phyloP scores from a whole-genome alignment of 64 coral and sea anemone genomes.

The Actinia tenebrosa region DNA sequence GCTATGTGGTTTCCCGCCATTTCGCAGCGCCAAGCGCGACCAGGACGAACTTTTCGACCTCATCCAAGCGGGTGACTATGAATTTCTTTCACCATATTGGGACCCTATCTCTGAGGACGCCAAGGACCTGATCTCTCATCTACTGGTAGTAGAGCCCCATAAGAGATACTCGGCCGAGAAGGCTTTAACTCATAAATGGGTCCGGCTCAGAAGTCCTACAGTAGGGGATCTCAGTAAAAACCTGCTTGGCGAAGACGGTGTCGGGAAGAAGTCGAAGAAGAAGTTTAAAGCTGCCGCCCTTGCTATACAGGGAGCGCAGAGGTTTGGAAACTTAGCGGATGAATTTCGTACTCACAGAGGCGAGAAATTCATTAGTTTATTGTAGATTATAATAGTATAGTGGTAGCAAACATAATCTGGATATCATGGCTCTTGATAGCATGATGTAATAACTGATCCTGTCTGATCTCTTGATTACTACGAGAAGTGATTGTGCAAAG shows the following conservation, averaged over 20 bases:
- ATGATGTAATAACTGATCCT: too few relatives aligned
- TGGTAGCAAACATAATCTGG: background rate
- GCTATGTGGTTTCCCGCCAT: slow-evolving; percentile 98
- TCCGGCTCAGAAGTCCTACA: slow-evolving; percentile 25
- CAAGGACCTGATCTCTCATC: slow-evolving; percentile 74
- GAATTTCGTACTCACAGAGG: slow-evolving; percentile 81
- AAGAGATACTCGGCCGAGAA: slow-evolving; percentile 61
- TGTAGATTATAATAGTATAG: background rate
- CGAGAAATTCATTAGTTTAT: slow-evolving; percentile 72
- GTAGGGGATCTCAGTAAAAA: slow-evolving; percentile 36
- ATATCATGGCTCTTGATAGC: too few relatives aligned
- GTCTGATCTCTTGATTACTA: too few relatives aligned
- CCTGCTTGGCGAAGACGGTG: slow-evolving; percentile 24
- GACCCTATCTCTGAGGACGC: slow-evolving; percentile 74
- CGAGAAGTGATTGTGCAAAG: too few relatives aligned
- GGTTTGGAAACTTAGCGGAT: slow-evolving; percentile 76
- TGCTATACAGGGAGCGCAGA: slow-evolving; percentile 71
- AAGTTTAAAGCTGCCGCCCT: slow-evolving; percentile 85
- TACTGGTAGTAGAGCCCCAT: slow-evolving; percentile 65
- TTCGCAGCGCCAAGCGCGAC: slow-evolving; percentile 88
- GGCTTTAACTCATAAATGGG: slow-evolving; percentile 75
- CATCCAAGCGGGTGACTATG: slow-evolving; percentile 59
- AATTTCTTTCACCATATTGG: slow-evolving; percentile 91
- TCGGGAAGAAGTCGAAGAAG: slow-evolving; percentile 18
- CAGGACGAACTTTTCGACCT: slow-evolving; percentile 94